These are phyloP conservation scores for Rhipidura dahli DNA, from an alignment of 2,113 vertebrate genomes.

Conservation along the genomic window DNA sequence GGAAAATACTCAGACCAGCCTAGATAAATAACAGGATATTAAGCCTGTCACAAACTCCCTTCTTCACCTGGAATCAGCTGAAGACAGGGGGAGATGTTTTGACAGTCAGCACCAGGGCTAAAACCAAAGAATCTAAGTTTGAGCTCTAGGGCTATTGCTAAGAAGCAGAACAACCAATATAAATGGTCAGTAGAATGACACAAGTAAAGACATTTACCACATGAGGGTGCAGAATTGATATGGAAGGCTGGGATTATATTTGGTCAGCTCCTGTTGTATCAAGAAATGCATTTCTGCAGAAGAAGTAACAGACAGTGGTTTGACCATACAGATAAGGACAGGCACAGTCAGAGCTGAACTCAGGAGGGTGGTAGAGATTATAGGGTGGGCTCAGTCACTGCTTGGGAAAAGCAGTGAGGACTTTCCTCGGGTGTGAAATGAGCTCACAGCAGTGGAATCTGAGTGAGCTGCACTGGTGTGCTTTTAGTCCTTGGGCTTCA, in stretches of 20 bases:
- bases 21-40: not conserved
- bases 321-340: not conserved
- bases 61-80: not conserved
- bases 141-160: not conserved
- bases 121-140: not conserved
- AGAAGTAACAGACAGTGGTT: not conserved
- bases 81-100: conserved; percentile 43
- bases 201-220: not conserved
- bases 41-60: not conserved
- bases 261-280: not conserved
- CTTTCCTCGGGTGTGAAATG: not conserved
- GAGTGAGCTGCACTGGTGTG: not conserved
- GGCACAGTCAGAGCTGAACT: not conserved
- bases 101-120: not conserved
- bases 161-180: not conserved
- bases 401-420: rapidly evolving
- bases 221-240: not conserved
- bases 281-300: not conserved
- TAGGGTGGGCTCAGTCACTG: not conserved
- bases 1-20: not conserved
- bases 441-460: not conserved
- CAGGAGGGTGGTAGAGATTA: not conserved
- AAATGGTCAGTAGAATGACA: not conserved
- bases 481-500: not conserved
- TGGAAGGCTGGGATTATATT: not conserved